These are phyloP conservation scores for Desmophyllum pertusum DNA, from an alignment of 92 coral and sea anemone genomes.

Conservation along the genomic window DNA sequence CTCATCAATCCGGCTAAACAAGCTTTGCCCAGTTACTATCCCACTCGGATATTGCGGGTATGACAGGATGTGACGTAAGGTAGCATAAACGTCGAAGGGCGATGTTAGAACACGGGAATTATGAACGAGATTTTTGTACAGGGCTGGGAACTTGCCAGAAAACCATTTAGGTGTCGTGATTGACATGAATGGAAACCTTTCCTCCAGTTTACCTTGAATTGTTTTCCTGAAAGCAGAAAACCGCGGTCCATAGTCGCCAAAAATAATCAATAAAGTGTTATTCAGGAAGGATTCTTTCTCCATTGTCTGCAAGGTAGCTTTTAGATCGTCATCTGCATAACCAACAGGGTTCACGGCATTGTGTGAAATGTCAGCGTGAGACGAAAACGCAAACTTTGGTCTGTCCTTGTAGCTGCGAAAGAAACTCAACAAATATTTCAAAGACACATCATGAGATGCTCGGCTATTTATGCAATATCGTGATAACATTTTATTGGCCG, in stretches of 20 bases:
- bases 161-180: neutral
- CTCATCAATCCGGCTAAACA: no score
- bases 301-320: neutral
- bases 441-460: constrained; percentile 68
- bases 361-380: constrained; percentile 46
- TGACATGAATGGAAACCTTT: neutral
- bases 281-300: constrained; percentile 1
- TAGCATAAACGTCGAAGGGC: constrained; percentile 91
- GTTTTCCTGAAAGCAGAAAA: constrained; percentile 56
- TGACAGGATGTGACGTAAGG: constrained; percentile 75
- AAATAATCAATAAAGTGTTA: constrained; percentile 65
- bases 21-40: no score
- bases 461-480: constrained; percentile 58
- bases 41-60: constrained; percentile 79
- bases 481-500: constrained; percentile 20
- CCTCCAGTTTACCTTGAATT: constrained; percentile 4
- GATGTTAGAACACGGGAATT: constrained; percentile 83
- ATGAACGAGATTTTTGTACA: constrained; percentile 52
- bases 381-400: constrained; percentile 53
- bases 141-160: constrained; percentile 43
- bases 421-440: constrained; percentile 63
- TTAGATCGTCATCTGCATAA: neutral
- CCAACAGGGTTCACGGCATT: constrained; percentile 28
- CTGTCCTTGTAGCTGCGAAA: constrained; percentile 60
- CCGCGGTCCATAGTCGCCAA: constrained; percentile 79